These are phyloP conservation scores for Eupithecia centaureata DNA, from an alignment of 2,888 invertebrate genomes.

Conservation along the genomic window DNA sequence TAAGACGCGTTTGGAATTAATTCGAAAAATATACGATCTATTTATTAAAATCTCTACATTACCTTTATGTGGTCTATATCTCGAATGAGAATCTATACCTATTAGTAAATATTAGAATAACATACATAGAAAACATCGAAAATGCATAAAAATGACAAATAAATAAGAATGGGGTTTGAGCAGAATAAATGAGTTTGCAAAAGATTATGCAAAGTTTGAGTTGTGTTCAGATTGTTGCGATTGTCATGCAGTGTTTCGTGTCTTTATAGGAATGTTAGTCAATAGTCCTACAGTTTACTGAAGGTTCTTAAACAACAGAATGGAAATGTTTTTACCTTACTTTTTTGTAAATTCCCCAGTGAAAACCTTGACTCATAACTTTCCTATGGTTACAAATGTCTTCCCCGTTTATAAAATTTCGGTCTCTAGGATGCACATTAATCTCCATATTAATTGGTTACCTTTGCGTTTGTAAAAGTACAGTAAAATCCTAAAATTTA, in stretches of 20 bases:
- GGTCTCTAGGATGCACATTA: too few species aligned
- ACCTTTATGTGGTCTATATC: neutral
- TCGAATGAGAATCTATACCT: constrained; percentile 3
- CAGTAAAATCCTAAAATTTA: too few species aligned
- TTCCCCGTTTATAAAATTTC: neutral
- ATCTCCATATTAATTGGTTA: too few species aligned
- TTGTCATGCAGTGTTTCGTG: constrained; percentile 23
- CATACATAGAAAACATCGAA: constrained; percentile 44
- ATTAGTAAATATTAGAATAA: constrained; percentile 34
- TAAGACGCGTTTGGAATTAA: neutral
- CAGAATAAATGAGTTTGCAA: constrained; percentile 81
- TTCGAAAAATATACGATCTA: constrained; percentile 4
- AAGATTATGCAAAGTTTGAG: constrained; percentile 33
- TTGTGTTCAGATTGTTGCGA: neutral
- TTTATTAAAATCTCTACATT: neutral
- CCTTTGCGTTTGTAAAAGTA: too few species aligned
- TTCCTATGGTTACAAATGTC: too few species aligned
- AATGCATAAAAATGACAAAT: constrained; percentile 66
- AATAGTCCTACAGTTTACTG: neutral
- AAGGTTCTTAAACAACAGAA: neutral
- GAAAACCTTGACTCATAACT: too few species aligned
- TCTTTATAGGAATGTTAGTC: neutral
- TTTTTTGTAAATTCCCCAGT: too few species aligned
- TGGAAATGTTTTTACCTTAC: too few species aligned
- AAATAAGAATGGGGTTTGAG: constrained; percentile 79